These are phyloP conservation scores for Tor tambroides DNA, from an alignment of 2,113 vertebrate genomes.

Conservation along the genomic window DNA sequence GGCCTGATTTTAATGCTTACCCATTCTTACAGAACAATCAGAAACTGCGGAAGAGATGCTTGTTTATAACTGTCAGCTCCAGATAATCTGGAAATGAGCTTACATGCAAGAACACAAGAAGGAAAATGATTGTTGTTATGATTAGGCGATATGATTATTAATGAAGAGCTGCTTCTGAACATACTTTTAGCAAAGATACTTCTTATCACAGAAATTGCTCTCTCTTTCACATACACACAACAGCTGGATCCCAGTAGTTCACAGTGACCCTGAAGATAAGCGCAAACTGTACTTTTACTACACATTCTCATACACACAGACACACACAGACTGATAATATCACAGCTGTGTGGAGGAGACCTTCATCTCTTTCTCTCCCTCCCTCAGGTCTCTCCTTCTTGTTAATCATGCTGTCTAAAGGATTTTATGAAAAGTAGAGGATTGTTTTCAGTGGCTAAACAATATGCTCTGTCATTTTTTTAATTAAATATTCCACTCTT, in stretches of 20 bases:
- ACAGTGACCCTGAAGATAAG: slow-evolving; percentile 44
- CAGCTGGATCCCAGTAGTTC: slow-evolving; percentile 36
- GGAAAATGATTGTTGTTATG: neutral
- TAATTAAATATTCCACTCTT: neutral
- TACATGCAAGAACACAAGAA: slow-evolving; percentile 69
- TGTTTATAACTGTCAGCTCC: slow-evolving; percentile 76
- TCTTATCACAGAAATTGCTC: neutral
- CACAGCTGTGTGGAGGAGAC: slow-evolving; percentile 38
- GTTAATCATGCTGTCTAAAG: neutral
- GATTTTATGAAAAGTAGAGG: neutral
- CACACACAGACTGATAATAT: slow-evolving; percentile 30
- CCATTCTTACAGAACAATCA: slow-evolving; percentile 56
- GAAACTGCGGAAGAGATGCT: slow-evolving; percentile 69
- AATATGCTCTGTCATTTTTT: neutral
- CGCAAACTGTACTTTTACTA: slow-evolving; percentile 20
- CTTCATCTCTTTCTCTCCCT: slow-evolving; percentile 18
- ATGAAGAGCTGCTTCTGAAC: neutral
- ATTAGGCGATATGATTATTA: neutral
- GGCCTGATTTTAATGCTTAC: slow-evolving; percentile 58
- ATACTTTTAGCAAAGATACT: neutral
- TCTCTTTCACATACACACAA: neutral
- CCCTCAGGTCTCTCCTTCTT: neutral
- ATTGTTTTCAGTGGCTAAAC: neutral
- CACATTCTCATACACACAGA: neutral
- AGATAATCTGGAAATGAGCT: slow-evolving; percentile 64